Base-by-base conservation (phyloP, 2,888 invertebrate species). In the Erebia epiphron region DNA sequence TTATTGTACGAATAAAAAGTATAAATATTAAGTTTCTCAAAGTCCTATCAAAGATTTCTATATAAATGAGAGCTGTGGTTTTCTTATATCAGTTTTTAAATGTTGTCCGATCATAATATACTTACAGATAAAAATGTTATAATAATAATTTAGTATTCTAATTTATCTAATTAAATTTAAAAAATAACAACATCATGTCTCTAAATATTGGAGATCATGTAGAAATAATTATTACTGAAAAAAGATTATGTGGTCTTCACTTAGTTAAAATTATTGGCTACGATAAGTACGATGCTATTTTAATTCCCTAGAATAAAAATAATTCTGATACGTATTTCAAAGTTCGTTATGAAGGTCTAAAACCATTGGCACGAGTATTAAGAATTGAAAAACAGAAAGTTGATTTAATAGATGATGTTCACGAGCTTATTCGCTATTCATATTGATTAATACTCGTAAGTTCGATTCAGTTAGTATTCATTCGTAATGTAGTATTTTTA, bases 211-310 rank as follows among this genome's bases (percentile, higher is more conserved):
- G 46, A 46, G 46, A 46, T 13, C 46, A 46, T 46, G 46, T 46
- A 46, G 46, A 46, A 10, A 46, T 46, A 10, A 46, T 46, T 11
- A 46, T 46, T 46, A 11, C 46, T 46, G 46, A 46, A 46, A 46
- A 46, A 46, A 46, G 46, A 46, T 46, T 46, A 50, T 50, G 50
- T 14, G 13, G 50, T 50, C 50, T 50, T 50, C 50, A 50, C 50
- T 50, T 50, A n/a, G 50, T 50, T 50, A 50, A 50, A 50, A n/a
- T 50, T n/a, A 50, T 50, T 50, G 50, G n/a, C 50, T 50, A 50
- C 50, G 50, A 50, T n/a, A n/a, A 50, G 50, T 50, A 50, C 50
- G 50, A 50, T 5, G 50, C n/a, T 50, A 50, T 50, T 50, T 50
- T 50, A 50, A 50, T 50, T n/a, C 50, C 50, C 50, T n/a, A 50